These are phyloP conservation scores for Solea solea DNA, from an alignment of 2,113 vertebrate genomes.

Conservation along the genomic window DNA sequence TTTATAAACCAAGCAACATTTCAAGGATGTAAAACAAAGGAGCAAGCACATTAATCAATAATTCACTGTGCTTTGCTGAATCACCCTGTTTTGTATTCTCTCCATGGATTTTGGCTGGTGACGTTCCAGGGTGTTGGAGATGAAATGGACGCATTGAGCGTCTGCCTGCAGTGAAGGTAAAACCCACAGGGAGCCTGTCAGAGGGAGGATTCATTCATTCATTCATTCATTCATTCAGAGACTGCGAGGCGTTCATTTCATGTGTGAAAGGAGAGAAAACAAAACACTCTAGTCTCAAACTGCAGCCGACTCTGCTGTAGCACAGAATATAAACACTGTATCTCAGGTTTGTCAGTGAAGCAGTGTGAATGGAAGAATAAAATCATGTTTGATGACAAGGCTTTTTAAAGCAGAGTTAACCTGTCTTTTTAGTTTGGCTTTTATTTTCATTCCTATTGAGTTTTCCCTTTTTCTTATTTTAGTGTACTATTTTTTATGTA, in stretches of 20 bases:
- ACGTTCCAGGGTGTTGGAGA: slow-evolving; percentile 14
- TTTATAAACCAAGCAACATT: background rate
- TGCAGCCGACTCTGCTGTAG: slow-evolving; percentile 23
- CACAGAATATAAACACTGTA: slow-evolving; percentile 26
- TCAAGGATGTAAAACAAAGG: background rate
- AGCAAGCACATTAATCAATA: too few relatives aligned
- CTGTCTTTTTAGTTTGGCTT: too few relatives aligned
- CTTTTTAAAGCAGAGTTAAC: too few relatives aligned
- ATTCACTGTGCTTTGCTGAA: slow-evolving; percentile 11
- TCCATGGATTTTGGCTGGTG: slow-evolving; percentile 24
- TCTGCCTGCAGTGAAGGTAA: slow-evolving; percentile 18
- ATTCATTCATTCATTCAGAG: slow-evolving; percentile 34
- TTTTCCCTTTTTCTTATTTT: too few relatives aligned
- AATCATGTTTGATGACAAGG: too few relatives aligned
- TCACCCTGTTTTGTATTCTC: slow-evolving; percentile 37
- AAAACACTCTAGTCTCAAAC: slow-evolving; percentile 26
- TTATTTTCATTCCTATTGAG: too few relatives aligned
- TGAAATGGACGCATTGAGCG: slow-evolving; percentile 45
- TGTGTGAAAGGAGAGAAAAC: slow-evolving; percentile 40
- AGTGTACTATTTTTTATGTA: too few relatives aligned
- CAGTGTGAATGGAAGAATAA: too few relatives aligned
- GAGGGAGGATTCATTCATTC: slow-evolving; percentile 25
- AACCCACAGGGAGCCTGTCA: slow-evolving; percentile 41
- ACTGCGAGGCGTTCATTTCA: slow-evolving; percentile 45
- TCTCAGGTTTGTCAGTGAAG: background rate